Base-by-base conservation (phyloP, 2,888 invertebrate genomes). In the Xestia xanthographa region DNA sequence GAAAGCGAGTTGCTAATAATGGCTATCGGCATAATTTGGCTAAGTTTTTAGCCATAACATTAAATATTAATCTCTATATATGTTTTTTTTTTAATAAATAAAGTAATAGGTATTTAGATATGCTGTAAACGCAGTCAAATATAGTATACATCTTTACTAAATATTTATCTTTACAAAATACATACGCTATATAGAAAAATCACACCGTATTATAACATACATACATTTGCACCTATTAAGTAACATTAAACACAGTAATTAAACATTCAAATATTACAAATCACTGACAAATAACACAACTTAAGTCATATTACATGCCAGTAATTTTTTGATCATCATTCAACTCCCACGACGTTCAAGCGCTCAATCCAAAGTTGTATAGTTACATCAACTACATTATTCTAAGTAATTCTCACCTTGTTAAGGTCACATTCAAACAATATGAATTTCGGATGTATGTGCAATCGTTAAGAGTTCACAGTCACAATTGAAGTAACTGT, bases 361-460 rank as follows among this genome's bases (percentile, higher is more conserved):
- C 65, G 79, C 34, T 45, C 60, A 50, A 60, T 65, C 3, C 22
- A 34, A 75, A 66, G 34, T 67, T 11, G 72, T 75, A 0, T 29
- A 29, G 83, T 72, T 83, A 86, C 45, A 72, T 38, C 20, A 79
- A 66, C 56, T n/a, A 17, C 75, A 66, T 86, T 83, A 48, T 72
- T 72, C 34, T n/a, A 66, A 85, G 79, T 82, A 82, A 86, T 83
- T 85, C 72, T 72, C 78, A 38, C 56, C 68, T 77, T 6, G 83
- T 82, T 85, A 80, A 83, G 83, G 86, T 75, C 86, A 75, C 48
- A 41, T n/a, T 58, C 71, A 77, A 82, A 83, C 86, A 83, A 83
- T 85, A 82, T 78, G 72, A 73, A 69, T 66, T 82, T 86, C 29
- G 56, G 72, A 82, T 79, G 82, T 56, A 22, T 82, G 26, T 45